phyloP scores from a whole-genome alignment of 2,797 vertebrate species.

The Urosaurus nigricauda region DNA sequence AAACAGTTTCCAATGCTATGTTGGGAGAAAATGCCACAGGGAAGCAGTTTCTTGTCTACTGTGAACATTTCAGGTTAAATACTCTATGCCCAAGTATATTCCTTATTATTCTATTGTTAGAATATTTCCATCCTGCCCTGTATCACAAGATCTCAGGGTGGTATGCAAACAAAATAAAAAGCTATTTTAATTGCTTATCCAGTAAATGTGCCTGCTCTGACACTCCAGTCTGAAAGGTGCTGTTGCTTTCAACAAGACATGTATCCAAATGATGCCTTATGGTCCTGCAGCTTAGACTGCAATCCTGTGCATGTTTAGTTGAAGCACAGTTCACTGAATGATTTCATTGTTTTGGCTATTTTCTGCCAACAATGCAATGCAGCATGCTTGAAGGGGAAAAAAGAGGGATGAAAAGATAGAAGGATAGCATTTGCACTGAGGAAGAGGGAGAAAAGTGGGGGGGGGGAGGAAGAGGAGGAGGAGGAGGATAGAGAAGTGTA shows the following conservation, averaged over 20 bases:
- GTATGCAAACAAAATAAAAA: too few relatives aligned
- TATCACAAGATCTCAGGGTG: too few relatives aligned
- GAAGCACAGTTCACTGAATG: neutral
- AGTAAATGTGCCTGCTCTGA: neutral
- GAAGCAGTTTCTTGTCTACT: neutral
- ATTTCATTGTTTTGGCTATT: neutral
- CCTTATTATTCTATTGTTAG: neutral
- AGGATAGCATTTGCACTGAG: neutral
- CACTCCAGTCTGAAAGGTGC: neutral
- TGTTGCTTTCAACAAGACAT: neutral
- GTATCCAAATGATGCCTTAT: neutral
- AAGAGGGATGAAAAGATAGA: neutral
- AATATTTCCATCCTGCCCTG: too few relatives aligned
- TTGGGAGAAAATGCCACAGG: too few relatives aligned
- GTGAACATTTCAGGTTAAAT: neutral
- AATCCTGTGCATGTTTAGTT: neutral
- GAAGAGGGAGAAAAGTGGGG: neutral
- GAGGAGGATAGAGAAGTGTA: neutral
- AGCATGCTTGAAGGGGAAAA: neutral
- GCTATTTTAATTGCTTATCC: neutral
- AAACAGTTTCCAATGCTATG: too few relatives aligned
- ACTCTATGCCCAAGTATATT: neutral
- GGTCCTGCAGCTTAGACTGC: too few relatives aligned
- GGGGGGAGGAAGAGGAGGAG: too few relatives aligned
- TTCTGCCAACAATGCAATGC: neutral